Percentiles rank a stretch among this genome's conserved stretches.
Conservation (phyloP, 1,140 invertebrate species). For the Hydropsyche tenuis region DNA sequence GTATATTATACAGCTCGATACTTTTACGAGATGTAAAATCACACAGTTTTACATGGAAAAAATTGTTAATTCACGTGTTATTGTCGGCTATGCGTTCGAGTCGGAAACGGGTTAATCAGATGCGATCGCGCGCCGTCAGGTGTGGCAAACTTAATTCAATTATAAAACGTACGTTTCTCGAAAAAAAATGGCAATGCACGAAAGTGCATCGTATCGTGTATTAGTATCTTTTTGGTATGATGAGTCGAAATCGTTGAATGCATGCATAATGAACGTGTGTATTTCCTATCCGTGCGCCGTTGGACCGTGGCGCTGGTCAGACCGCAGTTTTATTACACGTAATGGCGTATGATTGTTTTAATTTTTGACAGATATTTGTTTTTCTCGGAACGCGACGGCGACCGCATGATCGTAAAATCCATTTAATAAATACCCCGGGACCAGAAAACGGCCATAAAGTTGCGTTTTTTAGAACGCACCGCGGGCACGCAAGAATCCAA, state of each 20-base stretch:
- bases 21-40: too few relatives aligned
- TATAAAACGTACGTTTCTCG: background rate
- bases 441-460: slow-evolving; percentile 19
- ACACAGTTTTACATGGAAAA: too few relatives aligned
- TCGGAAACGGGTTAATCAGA: slow-evolving; percentile 23
- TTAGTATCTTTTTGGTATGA: slow-evolving; percentile 3
- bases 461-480: slow-evolving; percentile 13
- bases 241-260: background rate
- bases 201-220: background rate
- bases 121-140: slow-evolving; percentile 18
- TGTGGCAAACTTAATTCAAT: slow-evolving; percentile 26
- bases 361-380: slow-evolving; percentile 45
- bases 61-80: too few relatives aligned
- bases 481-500: too few relatives aligned
- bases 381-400: slow-evolving; percentile 34
- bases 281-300: background rate
- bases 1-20: too few relatives aligned
- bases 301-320: slow-evolving; percentile 4
- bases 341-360: slow-evolving; percentile 46
- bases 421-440: slow-evolving; percentile 30
- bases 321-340: slow-evolving; percentile 44
- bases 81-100: background rate
- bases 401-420: slow-evolving; percentile 28
- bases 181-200: background rate
- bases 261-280: slow-evolving; percentile 13